Base-by-base conservation (phyloP, 2,888 invertebrate species). In the Acronicta aceris region DNA sequence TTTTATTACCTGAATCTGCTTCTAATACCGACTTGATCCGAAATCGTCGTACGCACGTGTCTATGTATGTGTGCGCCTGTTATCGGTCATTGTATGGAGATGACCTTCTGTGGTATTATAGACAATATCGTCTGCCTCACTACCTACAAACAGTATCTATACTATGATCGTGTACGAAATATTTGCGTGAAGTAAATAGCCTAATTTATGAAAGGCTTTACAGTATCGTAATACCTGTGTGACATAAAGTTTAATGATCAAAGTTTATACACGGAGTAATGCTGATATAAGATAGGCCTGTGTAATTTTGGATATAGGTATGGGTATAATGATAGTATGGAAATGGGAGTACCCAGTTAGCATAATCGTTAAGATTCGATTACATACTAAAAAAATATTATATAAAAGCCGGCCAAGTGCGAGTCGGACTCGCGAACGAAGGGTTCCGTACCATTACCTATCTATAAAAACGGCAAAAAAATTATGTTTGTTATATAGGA, bases 151-250 rank as follows among this genome's bases (percentile, higher is more conserved):
- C 52, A 48, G 47, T 41, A 47, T 46, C 16, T 51, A 17, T 42
- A 36, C 33, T 49, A 52, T 13, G 15, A 49, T 58, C 53, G 59
- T 58, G 30, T 60, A 41, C 45, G 30, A 42, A 63, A 66, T 59
- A 66, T 71, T 75, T 64, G 33, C 52, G 33, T 59, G 48, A 55
- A 50, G 48, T 59, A 60, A 72, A 66, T 58, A 57, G 40, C 38
- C 58, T 59, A 61, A 76, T 59, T 76, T 72, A 72, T 76, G 53
- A 59, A 60, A 67, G 55, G 45, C 49, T 60, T 71, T 71, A 65
- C 42, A 30, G 57, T 71, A 61, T 61, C 68, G 48, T 76, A 61
- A 66, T 76, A 72, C 48, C 49, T 46, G 58, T 61, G 57, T 61
- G 61, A 61, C 55, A 71, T 71, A 71, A 64, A 59, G 65, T 75